These are phyloP conservation scores for Gallirallus australis DNA, from an alignment of 2,797 vertebrate species.

Conservation along the genomic window DNA sequence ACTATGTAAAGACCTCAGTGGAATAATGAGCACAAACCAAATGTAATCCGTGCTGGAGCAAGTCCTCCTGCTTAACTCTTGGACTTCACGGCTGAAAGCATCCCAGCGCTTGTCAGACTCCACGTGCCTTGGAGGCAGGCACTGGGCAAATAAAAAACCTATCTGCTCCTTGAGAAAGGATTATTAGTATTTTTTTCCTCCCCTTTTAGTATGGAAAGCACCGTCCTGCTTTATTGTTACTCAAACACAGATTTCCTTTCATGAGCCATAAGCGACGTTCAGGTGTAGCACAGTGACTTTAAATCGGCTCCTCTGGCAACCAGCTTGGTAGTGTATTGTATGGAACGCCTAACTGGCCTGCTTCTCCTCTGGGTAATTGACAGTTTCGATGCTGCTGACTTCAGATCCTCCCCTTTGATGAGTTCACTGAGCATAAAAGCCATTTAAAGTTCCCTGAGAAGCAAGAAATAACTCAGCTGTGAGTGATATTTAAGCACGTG, in stretches of 20 bases:
- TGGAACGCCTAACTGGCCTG: constrained; percentile 22
- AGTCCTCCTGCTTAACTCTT: not conserved
- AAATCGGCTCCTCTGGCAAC: constrained; percentile 52
- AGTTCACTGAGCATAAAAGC: constrained; percentile 55
- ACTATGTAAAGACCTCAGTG: not conserved
- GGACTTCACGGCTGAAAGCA: not conserved
- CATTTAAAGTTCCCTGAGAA: constrained; percentile 50
- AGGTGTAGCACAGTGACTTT: constrained; percentile 43
- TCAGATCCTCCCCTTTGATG: constrained; percentile 26
- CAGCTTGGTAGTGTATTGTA: not conserved
- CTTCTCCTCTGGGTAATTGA: constrained; percentile 30
- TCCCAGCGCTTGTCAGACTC: not conserved
- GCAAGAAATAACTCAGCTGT: constrained; percentile 65
- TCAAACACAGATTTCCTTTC: constrained; percentile 48
- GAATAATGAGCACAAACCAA: not conserved
- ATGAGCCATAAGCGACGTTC: constrained; percentile 6
- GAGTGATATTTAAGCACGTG: constrained; percentile 41
- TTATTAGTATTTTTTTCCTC: not conserved
- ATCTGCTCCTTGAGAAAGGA: not conserved
- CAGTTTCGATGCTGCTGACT: constrained; percentile 40
- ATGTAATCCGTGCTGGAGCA: not conserved
- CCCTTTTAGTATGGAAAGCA: not conserved
- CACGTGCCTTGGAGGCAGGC: not conserved
- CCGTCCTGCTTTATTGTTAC: constrained; percentile 41
- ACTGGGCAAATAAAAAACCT: constrained; percentile 15